Percentiles rank a stretch among this genome's conserved stretches.
These are phyloP conservation scores for Diprion similis DNA, from an alignment of 1,140 invertebrate species.

Conservation along the genomic window DNA sequence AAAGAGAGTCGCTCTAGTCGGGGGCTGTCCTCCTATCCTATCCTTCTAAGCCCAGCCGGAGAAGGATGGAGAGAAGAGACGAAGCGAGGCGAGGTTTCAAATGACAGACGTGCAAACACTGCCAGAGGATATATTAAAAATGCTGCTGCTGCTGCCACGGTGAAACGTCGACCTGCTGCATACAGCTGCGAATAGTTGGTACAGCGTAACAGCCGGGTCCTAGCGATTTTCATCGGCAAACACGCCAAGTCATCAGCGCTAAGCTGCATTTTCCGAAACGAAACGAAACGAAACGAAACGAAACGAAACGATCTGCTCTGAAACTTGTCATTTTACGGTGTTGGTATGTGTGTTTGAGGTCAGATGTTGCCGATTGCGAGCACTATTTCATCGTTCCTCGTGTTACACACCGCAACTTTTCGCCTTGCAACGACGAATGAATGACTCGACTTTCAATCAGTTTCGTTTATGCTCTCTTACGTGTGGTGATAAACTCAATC, in stretches of 20 bases:
- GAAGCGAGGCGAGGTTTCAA: not conserved
- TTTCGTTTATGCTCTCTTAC: too few species aligned
- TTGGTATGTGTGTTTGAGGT: conserved; percentile 19
- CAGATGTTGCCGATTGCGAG: conserved; percentile 1
- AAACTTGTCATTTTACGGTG: not conserved
- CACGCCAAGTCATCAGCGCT: too few species aligned
- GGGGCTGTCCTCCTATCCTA: too few species aligned
- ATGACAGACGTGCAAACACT: conserved; percentile 10
- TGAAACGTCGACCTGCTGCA: not conserved
- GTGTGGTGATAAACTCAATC: too few species aligned
- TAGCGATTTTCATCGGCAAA: too few species aligned
- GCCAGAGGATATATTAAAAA: conserved; percentile 11
- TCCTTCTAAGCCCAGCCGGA: too few species aligned
- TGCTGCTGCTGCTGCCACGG: not conserved
- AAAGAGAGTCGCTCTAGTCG: not conserved
- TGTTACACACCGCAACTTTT: conserved; percentile 21
- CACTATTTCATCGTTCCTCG: conserved; percentile 15
- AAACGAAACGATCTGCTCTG: too few species aligned
- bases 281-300: too few species aligned
- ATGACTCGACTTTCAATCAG: conserved; percentile 28
- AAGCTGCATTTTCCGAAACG: too few species aligned
- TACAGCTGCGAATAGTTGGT: too few species aligned
- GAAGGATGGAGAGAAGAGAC: too few species aligned
- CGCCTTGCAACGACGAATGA: conserved; percentile 29
- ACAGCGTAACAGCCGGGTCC: too few species aligned